Evolutionary conservation across 2,113 vertebrate species (phyloP).

Genomic region (Phalacrocorax aristotelis): DNA sequence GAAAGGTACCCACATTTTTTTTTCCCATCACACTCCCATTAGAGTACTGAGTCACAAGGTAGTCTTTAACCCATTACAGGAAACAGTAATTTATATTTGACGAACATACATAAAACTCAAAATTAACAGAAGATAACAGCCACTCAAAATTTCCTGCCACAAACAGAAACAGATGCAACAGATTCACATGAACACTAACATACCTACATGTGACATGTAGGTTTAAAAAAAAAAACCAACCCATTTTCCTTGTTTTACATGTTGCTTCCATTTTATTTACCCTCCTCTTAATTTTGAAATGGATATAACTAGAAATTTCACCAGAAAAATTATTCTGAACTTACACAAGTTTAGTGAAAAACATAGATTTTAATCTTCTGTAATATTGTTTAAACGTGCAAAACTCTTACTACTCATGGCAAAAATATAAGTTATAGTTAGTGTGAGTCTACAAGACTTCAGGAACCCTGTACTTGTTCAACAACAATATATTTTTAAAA

Average conservation of each 20-base stretch:
- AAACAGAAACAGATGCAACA: background rate
- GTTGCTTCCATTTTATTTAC: background rate
- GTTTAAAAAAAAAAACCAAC: background rate
- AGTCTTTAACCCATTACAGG: background rate
- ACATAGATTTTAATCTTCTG: background rate
- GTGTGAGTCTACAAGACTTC: background rate
- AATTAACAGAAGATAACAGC: background rate
- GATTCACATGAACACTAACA: background rate
- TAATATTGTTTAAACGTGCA: background rate
- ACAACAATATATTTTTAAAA: background rate
- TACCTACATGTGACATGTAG: rapidly evolving
- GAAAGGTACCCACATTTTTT: background rate
- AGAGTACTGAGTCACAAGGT: background rate
- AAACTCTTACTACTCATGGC: background rate
- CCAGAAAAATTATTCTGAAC: background rate
- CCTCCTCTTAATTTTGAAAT: background rate
- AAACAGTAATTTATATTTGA: background rate
- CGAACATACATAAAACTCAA: background rate
- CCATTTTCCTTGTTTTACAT: background rate
- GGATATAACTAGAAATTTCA: background rate
- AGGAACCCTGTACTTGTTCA: background rate
- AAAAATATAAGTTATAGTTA: background rate
- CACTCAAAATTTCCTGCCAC: background rate
- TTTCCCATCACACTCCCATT: background rate
- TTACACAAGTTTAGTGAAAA: background rate